Conservation (phyloP, 2,797 vertebrate species). For the Acestrorhynchus altus region DNA sequence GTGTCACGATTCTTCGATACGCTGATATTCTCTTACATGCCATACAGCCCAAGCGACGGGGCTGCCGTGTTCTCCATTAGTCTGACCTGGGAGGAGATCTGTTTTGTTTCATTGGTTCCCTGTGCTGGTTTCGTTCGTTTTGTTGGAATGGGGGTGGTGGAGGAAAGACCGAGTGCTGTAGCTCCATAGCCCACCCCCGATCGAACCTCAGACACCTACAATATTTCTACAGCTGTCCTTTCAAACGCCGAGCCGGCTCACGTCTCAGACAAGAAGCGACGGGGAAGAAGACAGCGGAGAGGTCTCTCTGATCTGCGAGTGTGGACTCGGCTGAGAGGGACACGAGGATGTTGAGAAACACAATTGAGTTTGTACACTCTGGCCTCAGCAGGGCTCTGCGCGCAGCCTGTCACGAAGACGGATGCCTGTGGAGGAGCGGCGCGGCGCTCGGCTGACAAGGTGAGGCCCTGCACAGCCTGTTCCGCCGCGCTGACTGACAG, state of each 20-base stretch:
- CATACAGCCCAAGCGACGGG: too few relatives aligned
- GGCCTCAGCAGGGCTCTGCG: conserved; percentile 62
- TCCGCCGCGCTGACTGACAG: conserved; percentile 52
- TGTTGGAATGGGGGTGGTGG: too few relatives aligned
- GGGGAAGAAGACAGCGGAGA: conserved; percentile 38
- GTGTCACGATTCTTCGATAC: too few relatives aligned
- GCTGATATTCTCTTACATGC: too few relatives aligned
- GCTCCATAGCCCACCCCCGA: too few relatives aligned
- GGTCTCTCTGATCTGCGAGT: conserved; percentile 53
- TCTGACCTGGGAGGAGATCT: too few relatives aligned
- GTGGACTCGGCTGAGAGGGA: conserved; percentile 72
- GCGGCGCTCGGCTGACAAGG: conserved; percentile 47
- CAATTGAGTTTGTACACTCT: conserved; percentile 75
- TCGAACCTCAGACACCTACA: conserved; percentile 10
- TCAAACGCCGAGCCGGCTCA: conserved; percentile 7
- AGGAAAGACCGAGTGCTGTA: too few relatives aligned
- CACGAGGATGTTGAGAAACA: conserved; percentile 65
- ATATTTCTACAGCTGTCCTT: conserved; percentile 27
- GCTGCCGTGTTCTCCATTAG: too few relatives aligned
- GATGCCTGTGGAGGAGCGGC: conserved; percentile 63
- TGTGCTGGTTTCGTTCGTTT: too few relatives aligned
- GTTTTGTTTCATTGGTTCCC: too few relatives aligned
- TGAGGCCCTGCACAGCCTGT: conserved; percentile 52
- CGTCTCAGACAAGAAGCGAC: conserved; percentile 26
- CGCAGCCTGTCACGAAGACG: conserved; percentile 63